Conservation (phyloP, 2,113 vertebrate species). For the Rana temporaria region DNA sequence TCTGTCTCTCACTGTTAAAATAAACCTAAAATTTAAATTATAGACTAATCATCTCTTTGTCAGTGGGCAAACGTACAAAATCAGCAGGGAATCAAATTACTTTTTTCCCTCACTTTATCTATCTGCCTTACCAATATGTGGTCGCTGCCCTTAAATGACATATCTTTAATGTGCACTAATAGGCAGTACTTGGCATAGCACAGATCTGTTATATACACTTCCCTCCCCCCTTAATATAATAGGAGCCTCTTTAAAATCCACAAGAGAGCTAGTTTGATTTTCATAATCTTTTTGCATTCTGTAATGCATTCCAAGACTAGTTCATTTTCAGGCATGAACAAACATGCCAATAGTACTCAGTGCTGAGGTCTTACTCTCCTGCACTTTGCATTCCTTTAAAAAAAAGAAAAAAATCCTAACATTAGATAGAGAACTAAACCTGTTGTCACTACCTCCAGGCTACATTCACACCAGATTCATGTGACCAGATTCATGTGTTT, state of each 20-base stretch:
- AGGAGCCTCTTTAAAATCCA: slow-evolving; percentile 9
- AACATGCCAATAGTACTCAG: slow-evolving; percentile 57
- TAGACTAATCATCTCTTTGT: too few species aligned
- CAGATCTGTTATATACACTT: background rate
- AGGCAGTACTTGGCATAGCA: background rate
- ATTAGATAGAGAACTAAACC: slow-evolving; percentile 14
- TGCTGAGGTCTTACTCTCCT: slow-evolving; percentile 52
- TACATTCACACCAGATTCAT: background rate
- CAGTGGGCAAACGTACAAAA: too few species aligned
- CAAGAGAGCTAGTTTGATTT: slow-evolving; percentile 22
- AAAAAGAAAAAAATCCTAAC: slow-evolving; percentile 15
- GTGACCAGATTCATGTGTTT: too few species aligned
- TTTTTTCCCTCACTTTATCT: too few species aligned
- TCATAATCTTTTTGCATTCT: slow-evolving; percentile 44
- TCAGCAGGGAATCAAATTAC: too few species aligned
- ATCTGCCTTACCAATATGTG: too few species aligned
- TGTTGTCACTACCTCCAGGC: background rate
- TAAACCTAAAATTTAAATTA: too few species aligned
- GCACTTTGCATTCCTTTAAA: slow-evolving; percentile 58
- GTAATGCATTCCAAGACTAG: slow-evolving; percentile 59
- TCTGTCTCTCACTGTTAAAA: too few species aligned
- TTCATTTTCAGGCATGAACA: slow-evolving; percentile 60
- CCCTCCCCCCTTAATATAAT: slow-evolving; percentile 15
- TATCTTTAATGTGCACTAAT: background rate
- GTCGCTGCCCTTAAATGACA: background rate